Conservation (phyloP, 2,113 vertebrate genomes). For the Thoracochromis brauschi region DNA sequence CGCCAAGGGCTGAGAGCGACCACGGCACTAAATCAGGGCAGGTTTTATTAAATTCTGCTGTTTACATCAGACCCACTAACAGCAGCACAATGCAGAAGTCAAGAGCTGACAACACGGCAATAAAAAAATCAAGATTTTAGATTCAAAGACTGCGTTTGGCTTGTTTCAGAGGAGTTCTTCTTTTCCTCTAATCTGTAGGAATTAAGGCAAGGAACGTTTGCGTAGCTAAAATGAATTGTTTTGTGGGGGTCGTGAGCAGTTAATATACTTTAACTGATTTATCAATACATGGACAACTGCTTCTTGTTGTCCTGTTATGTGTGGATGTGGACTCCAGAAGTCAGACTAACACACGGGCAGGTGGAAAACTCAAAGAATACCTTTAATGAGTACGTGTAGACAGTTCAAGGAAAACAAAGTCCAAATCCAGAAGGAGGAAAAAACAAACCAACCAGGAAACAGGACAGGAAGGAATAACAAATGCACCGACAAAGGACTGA, state of each 20-base stretch:
- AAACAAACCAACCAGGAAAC: not conserved
- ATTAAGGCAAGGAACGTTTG: rapidly evolving
- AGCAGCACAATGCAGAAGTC: not conserved
- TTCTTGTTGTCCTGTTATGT: not conserved
- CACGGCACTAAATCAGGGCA: not conserved
- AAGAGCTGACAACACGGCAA: not conserved
- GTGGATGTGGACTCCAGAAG: not conserved
- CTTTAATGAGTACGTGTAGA: not conserved
- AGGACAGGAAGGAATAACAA: not conserved
- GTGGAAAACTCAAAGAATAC: not conserved
- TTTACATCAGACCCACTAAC: not conserved
- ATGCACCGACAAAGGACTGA: not conserved
- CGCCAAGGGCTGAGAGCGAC: not conserved
- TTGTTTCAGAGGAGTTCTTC: not conserved
- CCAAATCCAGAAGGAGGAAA: not conserved
- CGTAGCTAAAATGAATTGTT: not conserved
- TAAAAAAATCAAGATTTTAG: not conserved
- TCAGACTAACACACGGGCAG: not conserved
- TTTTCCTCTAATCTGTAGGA: not conserved
- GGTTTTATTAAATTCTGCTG: not conserved
- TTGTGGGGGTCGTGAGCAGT: not conserved
- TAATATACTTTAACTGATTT: not conserved
- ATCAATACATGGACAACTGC: not conserved
- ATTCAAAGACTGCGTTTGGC: rapidly evolving
- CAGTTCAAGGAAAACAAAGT: not conserved